These are phyloP conservation scores for Macrotis lagotis DNA, from an alignment of 2,113 vertebrate species.

Conservation along the genomic window DNA sequence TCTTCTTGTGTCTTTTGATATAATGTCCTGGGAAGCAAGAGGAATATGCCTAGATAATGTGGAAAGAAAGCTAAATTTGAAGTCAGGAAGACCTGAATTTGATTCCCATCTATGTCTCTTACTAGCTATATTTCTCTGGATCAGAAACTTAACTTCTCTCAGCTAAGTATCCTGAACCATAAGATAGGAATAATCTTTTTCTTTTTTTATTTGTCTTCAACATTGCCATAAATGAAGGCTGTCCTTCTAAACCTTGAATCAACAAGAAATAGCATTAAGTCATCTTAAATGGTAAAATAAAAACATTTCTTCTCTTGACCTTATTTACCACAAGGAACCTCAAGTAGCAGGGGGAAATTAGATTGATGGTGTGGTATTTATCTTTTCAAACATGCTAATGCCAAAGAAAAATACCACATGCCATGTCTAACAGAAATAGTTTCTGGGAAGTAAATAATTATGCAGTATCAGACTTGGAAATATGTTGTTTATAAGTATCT, in stretches of 20 bases:
- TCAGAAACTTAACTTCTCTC: not conserved
- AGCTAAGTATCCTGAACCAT: not conserved
- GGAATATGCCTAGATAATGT: not conserved
- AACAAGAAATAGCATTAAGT: constrained; percentile 10
- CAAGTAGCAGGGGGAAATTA: constrained; percentile 34
- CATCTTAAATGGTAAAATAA: constrained; percentile 25
- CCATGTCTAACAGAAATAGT: constrained; percentile 22
- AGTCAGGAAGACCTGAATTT: not conserved
- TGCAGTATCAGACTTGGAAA: constrained; percentile 39
- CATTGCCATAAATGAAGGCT: not conserved
- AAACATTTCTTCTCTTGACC: constrained; percentile 47
- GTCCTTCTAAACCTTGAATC: constrained; percentile 14
- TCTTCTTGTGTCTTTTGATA: constrained; percentile 27
- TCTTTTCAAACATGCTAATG: constrained; percentile 9
- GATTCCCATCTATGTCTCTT: not conserved
- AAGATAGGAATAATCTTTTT: not conserved
- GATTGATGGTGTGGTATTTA: constrained; percentile 5
- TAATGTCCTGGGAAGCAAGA: constrained; percentile 10
- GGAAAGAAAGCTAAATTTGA: not conserved
- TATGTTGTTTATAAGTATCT: constrained; percentile 23
- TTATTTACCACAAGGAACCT: constrained; percentile 22
- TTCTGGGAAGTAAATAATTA: constrained; percentile 31
- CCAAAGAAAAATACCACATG: constrained; percentile 45
- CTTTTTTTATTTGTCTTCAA: not conserved
- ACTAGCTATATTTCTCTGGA: not conserved